A percentile compares a stretch with the other conserved stretches of the same genome.
phyloP scores from a whole-genome alignment of 2,113 vertebrate species.

The Gnathonemus echidnorhynchus region DNA sequence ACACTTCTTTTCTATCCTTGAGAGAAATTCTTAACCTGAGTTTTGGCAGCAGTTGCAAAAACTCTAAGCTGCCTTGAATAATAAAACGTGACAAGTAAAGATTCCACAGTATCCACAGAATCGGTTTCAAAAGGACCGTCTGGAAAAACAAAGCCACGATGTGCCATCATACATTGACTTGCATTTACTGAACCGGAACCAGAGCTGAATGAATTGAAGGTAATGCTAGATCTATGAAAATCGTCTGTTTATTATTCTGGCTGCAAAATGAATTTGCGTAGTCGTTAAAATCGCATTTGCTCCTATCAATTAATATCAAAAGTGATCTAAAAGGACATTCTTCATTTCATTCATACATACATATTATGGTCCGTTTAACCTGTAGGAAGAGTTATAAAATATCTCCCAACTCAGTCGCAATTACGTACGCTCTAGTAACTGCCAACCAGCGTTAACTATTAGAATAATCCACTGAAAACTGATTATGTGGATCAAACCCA shows the following conservation, averaged over 20 bases:
- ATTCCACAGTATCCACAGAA: background rate
- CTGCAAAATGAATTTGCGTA: background rate
- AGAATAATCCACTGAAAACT: background rate
- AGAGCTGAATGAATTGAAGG: background rate
- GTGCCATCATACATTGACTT: background rate
- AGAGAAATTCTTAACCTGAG: background rate
- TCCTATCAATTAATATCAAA: background rate
- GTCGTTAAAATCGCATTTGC: background rate
- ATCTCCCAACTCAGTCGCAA: background rate
- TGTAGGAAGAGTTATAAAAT: background rate
- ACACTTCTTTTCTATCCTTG: background rate
- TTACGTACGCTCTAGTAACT: background rate
- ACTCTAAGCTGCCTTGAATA: background rate
- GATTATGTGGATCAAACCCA: background rate
- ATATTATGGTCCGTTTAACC: background rate
- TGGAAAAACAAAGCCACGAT: background rate
- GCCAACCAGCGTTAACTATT: background rate
- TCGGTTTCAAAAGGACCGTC: background rate
- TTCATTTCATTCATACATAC: background rate
- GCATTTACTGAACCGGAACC: background rate
- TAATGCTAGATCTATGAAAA: background rate
- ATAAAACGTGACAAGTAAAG: background rate
- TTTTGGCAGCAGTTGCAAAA: background rate
- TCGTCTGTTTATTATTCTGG: background rate
- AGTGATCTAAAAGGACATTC: background rate